Evolutionary conservation across 1,140 invertebrate species (phyloP), one percentile per base, ranked within the genome.

Genomic region (Zaprionus gabonicus): DNA sequence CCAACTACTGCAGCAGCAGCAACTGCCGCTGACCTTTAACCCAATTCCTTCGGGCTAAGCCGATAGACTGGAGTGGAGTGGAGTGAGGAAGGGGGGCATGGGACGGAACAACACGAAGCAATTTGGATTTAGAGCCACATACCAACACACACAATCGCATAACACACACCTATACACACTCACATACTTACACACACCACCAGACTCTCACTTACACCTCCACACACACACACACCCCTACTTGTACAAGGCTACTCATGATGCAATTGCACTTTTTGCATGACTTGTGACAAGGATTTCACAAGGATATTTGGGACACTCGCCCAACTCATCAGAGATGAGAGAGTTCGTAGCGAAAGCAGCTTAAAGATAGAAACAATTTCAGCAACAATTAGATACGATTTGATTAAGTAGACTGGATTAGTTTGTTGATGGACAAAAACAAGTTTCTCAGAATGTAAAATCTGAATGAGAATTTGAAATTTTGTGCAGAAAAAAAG

Each of bases 21-120:
- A 49, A 20, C 58, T 41, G 41, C 62, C 55, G 38, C 36, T 81
- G 83, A 86, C 84, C 80, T 83, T 88, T 87, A 80, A 80, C 84
- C 71, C 71, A 63, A 64, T 71, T 71, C 68, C 68, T 38, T 55
- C 36, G 27, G 20, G 60, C 56, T 66, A 36, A 60, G 46, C 56
- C 12, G 3, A 3, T 6, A 44, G 53, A 20, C 20, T 4, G 23
- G 36, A 55, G 38, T 27, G n/a, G 23, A 23, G 23, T 2, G n/a
- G n/a, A 17, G 10, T 38, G 46, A 4, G 55, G 55, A 28, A 17
- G n/a, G 38, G 4, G 28, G 46, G 70, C 17, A 20, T 0, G 20
- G 46, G 41, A 13, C 68, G 65, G 77, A 78, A 82, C 80, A 88
- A 88, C 77, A 83, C 81, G 84, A 80, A 70, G 83, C 83, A 88